phyloP scores from a whole-genome alignment of 1,140 invertebrate species.

The Drosophila eugracilis region DNA sequence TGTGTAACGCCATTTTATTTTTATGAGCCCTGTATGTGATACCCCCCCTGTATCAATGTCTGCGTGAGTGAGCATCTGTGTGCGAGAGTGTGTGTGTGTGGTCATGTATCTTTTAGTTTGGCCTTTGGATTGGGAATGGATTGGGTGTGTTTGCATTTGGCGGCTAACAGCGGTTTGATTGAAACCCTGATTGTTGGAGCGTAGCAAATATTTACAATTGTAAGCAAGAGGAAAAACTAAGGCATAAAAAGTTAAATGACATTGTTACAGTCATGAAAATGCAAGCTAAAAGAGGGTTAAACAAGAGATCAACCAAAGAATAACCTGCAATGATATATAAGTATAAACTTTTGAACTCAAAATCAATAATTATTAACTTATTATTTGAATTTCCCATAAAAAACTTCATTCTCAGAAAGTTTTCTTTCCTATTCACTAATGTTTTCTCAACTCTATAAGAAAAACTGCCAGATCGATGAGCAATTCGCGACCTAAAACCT shows the following conservation, averaged over 20 bases:
- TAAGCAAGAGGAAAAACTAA: slow-evolving; percentile 30
- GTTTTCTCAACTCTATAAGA: neutral
- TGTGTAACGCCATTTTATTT: slow-evolving; percentile 71
- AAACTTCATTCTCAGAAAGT: neutral
- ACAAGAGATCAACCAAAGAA: too few species aligned
- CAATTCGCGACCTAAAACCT: slow-evolving; percentile 35
- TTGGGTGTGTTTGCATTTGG: slow-evolving; percentile 47
- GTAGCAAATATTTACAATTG: slow-evolving; percentile 63
- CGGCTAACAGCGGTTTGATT: slow-evolving; percentile 49
- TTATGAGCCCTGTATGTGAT: slow-evolving; percentile 57
- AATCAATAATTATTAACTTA: too few species aligned
- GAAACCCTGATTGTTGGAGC: slow-evolving; percentile 54
- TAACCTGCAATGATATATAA: too few species aligned
- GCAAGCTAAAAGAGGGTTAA: too few species aligned
- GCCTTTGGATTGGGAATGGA: neutral
- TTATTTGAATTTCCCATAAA: neutral
- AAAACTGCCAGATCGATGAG: slow-evolving; percentile 1
- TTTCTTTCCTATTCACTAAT: neutral
- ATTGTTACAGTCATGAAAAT: slow-evolving; percentile 35
- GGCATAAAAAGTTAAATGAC: neutral
- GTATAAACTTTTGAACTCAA: too few species aligned
- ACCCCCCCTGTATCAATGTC: slow-evolving; percentile 8
- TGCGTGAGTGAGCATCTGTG: slow-evolving; percentile 21
- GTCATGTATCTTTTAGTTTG: slow-evolving; percentile 33
- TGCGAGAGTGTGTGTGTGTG: slow-evolving; percentile 22